A percentile compares a stretch with the other conserved stretches of the same genome.
Evolutionary conservation across 2,888 invertebrate species (phyloP).

Genomic region (Dynastes maya): DNA sequence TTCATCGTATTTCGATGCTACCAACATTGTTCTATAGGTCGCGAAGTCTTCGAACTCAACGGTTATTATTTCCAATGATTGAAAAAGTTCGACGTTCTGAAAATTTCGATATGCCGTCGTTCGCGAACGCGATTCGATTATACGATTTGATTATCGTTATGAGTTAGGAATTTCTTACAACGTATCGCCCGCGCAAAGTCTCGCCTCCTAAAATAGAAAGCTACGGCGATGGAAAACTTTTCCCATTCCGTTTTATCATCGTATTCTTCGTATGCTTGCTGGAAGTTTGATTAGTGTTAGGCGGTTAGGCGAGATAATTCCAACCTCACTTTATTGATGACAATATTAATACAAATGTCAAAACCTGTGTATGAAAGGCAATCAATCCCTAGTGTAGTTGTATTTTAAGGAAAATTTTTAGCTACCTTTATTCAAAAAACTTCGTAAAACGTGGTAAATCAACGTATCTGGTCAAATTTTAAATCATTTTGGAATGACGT

Average conservation of each 20-base stretch:
- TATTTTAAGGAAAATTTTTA: no score
- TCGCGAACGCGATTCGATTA: not conserved
- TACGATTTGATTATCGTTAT: constrained; percentile 12
- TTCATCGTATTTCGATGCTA: no score
- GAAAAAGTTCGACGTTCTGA: constrained; percentile 2
- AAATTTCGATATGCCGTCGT: constrained; percentile 1
- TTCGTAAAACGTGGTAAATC: no score
- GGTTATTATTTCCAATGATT: constrained; percentile 19
- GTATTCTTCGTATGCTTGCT: not conserved
- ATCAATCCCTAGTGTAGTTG: no score
- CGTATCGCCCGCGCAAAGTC: not conserved
- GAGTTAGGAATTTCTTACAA: not conserved
- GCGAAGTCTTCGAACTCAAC: not conserved
- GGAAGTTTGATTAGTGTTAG: no score
- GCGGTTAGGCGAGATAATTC: not conserved
- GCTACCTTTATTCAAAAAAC: no score
- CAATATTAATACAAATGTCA: not conserved
- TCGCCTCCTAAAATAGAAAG: not conserved
- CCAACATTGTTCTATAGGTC: not conserved
- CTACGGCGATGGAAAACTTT: not conserved
- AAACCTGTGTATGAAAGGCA: no score
- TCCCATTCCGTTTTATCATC: constrained; percentile 4
- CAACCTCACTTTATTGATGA: not conserved
- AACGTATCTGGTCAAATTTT: no score
- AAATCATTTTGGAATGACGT: no score